These are phyloP conservation scores for Nycticorax nycticorax DNA, from an alignment of 2,113 vertebrate genomes.

Conservation along the genomic window DNA sequence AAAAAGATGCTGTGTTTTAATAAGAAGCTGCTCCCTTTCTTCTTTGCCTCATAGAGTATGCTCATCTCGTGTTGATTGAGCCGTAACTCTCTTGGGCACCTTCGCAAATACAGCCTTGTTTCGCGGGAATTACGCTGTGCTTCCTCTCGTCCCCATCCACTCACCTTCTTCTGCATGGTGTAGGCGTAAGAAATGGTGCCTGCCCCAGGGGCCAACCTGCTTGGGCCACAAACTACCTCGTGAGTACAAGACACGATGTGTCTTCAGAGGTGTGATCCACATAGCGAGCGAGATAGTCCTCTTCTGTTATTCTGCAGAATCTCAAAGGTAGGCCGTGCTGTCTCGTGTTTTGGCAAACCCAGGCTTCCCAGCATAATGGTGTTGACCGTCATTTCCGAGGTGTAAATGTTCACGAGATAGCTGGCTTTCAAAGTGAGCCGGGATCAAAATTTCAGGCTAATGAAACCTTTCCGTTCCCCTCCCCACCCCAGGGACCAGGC, in stretches of 20 bases:
- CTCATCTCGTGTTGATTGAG: neutral
- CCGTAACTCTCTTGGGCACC: neutral
- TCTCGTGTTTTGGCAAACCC: neutral
- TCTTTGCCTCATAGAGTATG: neutral
- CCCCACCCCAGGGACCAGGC: neutral
- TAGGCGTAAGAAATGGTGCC: neutral
- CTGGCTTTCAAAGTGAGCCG: neutral
- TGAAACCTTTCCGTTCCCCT: neutral
- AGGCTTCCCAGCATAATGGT: rapidly evolving
- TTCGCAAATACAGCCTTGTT: conserved; percentile 3
- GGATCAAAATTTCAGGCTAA: neutral
- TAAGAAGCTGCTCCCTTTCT: conserved; percentile 46
- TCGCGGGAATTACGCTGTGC: neutral
- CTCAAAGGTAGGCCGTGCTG: neutral
- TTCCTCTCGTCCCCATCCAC: neutral
- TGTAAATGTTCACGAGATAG: neutral
- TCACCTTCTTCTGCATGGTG: neutral
- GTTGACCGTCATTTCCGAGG: neutral
- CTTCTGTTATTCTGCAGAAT: neutral
- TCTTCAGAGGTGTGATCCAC: neutral
- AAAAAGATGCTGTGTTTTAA: conserved; percentile 2
- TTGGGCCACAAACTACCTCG: neutral
- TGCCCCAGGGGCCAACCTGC: neutral
- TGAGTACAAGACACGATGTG: rapidly evolving
- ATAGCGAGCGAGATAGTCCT: rapidly evolving